Conservation (phyloP, 2,797 vertebrate genomes). For the Gymnoscopelus microlampas region DNA sequence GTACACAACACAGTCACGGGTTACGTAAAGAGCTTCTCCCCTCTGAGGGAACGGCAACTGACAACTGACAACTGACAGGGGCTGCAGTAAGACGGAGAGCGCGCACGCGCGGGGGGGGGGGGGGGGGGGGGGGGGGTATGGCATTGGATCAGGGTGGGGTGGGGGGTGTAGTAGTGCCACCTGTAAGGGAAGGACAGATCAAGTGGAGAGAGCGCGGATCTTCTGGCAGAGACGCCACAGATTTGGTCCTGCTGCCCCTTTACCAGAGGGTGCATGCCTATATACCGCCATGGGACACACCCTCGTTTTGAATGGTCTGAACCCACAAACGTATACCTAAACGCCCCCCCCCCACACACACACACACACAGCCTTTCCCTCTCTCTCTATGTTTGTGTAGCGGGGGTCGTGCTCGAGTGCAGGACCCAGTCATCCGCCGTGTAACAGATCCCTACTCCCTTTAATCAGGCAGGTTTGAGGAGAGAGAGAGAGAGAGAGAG, state of each 20-base stretch:
- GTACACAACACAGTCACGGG: conserved; percentile 64
- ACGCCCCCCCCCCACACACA: not conserved
- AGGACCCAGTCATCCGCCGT: conserved; percentile 60
- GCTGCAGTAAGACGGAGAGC: conserved; percentile 11
- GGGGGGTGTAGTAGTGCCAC: no score
- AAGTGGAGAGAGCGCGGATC: conserved; percentile 43
- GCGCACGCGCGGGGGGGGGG: no score
- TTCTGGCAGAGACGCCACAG: no score
- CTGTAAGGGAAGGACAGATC: no score
- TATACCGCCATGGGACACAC: no score
- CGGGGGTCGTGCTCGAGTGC: conserved; percentile 50
- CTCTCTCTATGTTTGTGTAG: conserved; percentile 48
- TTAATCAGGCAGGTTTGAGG: conserved; percentile 78
- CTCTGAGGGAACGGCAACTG: conserved; percentile 48
- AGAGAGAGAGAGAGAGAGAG: conserved; percentile 17
- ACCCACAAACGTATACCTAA: not conserved
- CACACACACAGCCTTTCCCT: conserved; percentile 18
- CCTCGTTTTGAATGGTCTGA: no score
- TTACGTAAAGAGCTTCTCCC: conserved; percentile 56
- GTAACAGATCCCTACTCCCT: conserved; percentile 79
- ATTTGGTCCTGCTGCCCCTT: no score
- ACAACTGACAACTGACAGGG: no score
- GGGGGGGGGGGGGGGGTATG: conserved; percentile 7
- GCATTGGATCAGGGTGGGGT: conserved; percentile 24
- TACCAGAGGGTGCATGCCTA: no score